Base-by-base conservation (phyloP, 2,113 vertebrate species). In the Rousettus leschenaultii region DNA sequence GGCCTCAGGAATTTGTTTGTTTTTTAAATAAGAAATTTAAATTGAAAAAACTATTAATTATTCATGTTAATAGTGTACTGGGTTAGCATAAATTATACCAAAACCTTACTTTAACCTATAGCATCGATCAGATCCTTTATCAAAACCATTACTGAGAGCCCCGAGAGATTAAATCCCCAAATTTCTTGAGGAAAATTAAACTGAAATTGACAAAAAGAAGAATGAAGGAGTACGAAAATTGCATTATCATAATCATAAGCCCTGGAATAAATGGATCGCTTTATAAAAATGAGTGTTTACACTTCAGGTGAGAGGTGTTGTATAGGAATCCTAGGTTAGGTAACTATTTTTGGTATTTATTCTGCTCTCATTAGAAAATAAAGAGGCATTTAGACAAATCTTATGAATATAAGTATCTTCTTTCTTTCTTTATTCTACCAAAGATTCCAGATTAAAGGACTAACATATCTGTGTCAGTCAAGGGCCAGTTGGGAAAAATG, bases 21-120 rank as follows among this genome's bases (percentile, higher is more conserved):
- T 95, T 92, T 96, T 97, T 92, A 91, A 97, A 91, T 79, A 97
- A 95, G 95, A 96, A 89, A 96, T 96, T 97, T 94, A 96, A 98
- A 97, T 96, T 91, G 86, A 96, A 91, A 53, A 51, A 79, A 79
- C n/a, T 71, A 94, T 96, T 70, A 97, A 96, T 97, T 96, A 98
- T 96, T 96, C 73, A 98, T 94, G 73, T 79, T 82, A 96, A 95
- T 33, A 91, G 63, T 73, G 59, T 38, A 91, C 45, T 55, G 19
- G 43, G 68, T 94, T 91, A 28, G 57, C 82, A 97, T 94, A 97
- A 96, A 91, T 93, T 93, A 95, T 83, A 88, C 24, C 38, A 63
- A 71, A 89, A 95, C 35, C 70, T 96, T 63, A 91, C 55, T 91
- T 96, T 89, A 96, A 96, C 83, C 68, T 94, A 71, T 86, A 89